These are phyloP conservation scores for Charadrius vociferus DNA, from an alignment of 2,113 vertebrate genomes.

Conservation along the genomic window DNA sequence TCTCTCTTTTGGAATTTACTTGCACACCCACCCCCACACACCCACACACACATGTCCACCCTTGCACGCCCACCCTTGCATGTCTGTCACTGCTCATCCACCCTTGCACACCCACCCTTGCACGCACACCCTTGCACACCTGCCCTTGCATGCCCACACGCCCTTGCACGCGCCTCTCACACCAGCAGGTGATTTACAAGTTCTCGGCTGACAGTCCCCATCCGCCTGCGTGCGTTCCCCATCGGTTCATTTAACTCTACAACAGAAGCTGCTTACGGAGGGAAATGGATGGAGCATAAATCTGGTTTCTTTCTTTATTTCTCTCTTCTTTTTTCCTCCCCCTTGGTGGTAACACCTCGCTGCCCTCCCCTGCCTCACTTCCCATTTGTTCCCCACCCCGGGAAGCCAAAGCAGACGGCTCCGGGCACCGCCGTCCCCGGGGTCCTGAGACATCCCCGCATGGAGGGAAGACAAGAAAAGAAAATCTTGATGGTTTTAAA, in stretches of 20 bases:
- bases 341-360: neutral
- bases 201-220: neutral
- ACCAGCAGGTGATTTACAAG: neutral
- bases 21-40: too few species aligned
- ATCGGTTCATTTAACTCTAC: conserved; percentile 40
- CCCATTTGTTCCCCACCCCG: fast-evolving
- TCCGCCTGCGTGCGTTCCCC: neutral
- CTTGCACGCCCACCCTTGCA: neutral
- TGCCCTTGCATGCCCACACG: neutral
- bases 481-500: neutral
- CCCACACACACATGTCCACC: neutral
- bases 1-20: neutral
- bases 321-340: fast-evolving
- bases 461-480: neutral
- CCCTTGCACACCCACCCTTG: neutral
- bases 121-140: neutral
- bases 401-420: neutral
- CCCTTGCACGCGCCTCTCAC: neutral
- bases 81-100: neutral
- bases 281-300: conserved; percentile 12
- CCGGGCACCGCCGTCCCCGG: fast-evolving
- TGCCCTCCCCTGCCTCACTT: neutral
- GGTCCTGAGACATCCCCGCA: neutral
- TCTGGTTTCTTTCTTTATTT: neutral
- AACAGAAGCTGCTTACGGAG: conserved; percentile 65